phyloP scores from a whole-genome alignment of 2,113 vertebrate species.

The Prunella fulvescens region DNA sequence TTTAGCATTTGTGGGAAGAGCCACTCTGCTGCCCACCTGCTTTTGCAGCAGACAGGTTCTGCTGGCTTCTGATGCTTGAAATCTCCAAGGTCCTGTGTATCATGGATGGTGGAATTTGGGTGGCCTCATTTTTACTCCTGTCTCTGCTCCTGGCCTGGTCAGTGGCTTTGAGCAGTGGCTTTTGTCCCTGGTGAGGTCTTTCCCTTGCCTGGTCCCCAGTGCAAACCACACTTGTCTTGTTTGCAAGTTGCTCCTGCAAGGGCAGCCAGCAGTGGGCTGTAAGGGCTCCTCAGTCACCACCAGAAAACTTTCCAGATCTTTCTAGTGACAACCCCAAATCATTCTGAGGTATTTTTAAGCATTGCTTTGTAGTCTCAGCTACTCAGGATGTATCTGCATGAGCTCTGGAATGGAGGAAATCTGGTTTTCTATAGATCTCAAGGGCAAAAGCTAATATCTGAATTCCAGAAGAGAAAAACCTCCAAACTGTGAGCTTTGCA shows the following conservation, averaged over 20 bases:
- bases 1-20: neutral
- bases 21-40: neutral
- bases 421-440: neutral
- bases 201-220: neutral
- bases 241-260: neutral
- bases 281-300: neutral
- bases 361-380: neutral
- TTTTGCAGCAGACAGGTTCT: neutral
- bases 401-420: neutral
- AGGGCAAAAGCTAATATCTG: neutral
- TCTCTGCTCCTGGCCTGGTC: neutral
- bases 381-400: neutral
- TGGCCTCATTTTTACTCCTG: neutral
- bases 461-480: neutral
- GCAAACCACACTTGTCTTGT: rapidly evolving
- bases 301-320: neutral
- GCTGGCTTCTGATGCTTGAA: neutral
- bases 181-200: neutral
- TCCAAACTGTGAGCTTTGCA: neutral
- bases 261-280: neutral
- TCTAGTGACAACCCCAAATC: neutral
- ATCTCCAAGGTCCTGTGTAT: neutral
- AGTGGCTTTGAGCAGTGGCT: neutral
- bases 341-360: neutral
- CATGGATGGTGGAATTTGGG: neutral